Base-by-base conservation (phyloP, 2,797 vertebrate genomes). In the Pelodytes ibericus region DNA sequence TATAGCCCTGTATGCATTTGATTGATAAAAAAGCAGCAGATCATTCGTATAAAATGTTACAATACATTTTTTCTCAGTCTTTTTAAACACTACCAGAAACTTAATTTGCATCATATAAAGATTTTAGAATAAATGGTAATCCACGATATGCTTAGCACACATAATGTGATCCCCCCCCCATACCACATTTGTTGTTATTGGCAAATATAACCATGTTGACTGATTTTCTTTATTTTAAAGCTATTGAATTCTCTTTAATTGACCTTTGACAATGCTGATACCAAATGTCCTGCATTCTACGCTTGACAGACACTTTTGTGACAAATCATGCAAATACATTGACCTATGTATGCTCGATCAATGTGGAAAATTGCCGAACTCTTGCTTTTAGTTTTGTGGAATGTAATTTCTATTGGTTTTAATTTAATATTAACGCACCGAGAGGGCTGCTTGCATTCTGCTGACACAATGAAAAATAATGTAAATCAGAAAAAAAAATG, bases 361-460 rank as follows among this genome's bases (percentile, higher is more conserved):
- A 79, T 79, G 77, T 47, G 70, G 20, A 26, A 47, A 18, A 76
- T 67, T 79, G 51, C 71, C 61, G 24, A 82, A 77, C 33, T 76
- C 20, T 69, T 60, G 69, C 16, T 73, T 76, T 36, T 27, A 74
- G 82, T 84, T 81, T 72, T 81, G 77, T 75, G 71, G 53, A 57
- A 72, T 83, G 77, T 79, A 31, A 80, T 47, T 80, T 83, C 74
- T 68, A 83, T 80, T 75, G 67, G 75, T 83, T 65, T 75, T 78
- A 59, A 77, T 80, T 80, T 81, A 68, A 81, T 74, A 74, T 77
- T 70, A 51, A 82, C 29, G 56, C 44, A 70, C 51, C 62, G 77
- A 77, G 78, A 72, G 61, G 44, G 81, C 82, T 51, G 29, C 56
- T 8, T 56, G 72, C 36, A 60, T 76, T 79, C 66, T 74, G 77